Evolutionary conservation across 2,888 invertebrate species (phyloP), one percentile per base, ranked within the genome.

Genomic region (Aquatica leii): DNA sequence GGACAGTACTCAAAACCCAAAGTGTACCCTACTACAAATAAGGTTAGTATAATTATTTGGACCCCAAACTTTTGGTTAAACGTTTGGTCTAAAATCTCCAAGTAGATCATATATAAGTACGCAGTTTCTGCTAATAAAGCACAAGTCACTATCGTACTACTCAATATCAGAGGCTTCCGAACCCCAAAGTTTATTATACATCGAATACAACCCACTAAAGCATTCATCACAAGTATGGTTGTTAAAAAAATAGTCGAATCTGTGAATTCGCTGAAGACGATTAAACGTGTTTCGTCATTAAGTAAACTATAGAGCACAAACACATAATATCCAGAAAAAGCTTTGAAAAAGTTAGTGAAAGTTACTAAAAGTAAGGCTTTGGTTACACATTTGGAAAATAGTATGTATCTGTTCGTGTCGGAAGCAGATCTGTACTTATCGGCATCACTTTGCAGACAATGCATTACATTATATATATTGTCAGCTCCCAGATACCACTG

Each of bases 271-370:
- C 18, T n/a, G 35, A 34, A 52, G 6, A 34, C 18, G 9, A 34
- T 6, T 5, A 35, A 2, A 1, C 2, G 5, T 5, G 9, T 59
- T 37, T 21, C 53, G 18, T 46, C 52, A 65, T 18, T 70, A 31
- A 1, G 63, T 14, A 21, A 49, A 14, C 67, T 68, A 52, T 74
- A 74, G 50, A 76, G 74, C 21, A 76, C 35, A 41, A 76, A 72
- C 15, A 70, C 68, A 52, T 71, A 72, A 64, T 74, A 75, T n/a
- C 76, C 76, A 1, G 73, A 66, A 59, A 71, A 71, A 4, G 71
- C 70, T 64, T 71, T 69, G n/a, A 73, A 70, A 12, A 72, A 60
- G 11, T 58, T 61, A 5, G 76, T 56, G 4, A 62, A 69, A 1
- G 69, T 11, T 2, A 75, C 64, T n/a, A 76, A 72, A 5, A 73